Evolutionary conservation across 2,888 invertebrate species (phyloP).

Genomic region (Anaspis maculata): DNA sequence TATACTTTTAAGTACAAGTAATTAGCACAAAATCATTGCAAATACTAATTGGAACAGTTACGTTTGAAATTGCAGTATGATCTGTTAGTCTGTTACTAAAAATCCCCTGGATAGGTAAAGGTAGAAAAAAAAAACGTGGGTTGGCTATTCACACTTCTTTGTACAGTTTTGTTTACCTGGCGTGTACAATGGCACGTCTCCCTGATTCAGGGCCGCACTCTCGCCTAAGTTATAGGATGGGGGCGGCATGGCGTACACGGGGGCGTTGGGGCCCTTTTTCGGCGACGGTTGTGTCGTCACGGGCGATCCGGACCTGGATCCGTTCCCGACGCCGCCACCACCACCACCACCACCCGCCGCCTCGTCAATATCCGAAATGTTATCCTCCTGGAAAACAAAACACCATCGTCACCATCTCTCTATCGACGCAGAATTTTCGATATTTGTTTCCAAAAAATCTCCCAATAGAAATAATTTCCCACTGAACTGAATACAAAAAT

Average conservation of each 20-base stretch:
- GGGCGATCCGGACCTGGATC: slow-evolving; percentile 43
- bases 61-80: no score
- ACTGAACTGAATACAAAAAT: no score
- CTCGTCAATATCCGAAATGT: slow-evolving; percentile 35
- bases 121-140: no score
- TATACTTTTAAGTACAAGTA: no score
- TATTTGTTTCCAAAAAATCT: no score
- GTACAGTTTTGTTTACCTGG: no score
- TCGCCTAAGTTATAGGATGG: slow-evolving; percentile 49
- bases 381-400: slow-evolving; percentile 36
- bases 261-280: slow-evolving; percentile 43
- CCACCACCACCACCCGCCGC: slow-evolving; percentile 25
- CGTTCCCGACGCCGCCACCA: slow-evolving; percentile 31
- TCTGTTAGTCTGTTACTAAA: no score
- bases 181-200: slow-evolving; percentile 46
- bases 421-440: slow-evolving; percentile 1
- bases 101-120: no score
- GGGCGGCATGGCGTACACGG: slow-evolving; percentile 56
- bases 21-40: no score
- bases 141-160: no score
- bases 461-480: no score
- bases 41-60: no score
- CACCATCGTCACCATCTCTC: slow-evolving; percentile 1
- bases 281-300: slow-evolving; percentile 43
- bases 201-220: slow-evolving; percentile 59